Base-by-base conservation (phyloP, 2,113 vertebrate species). In the Planiliza haematocheilus region DNA sequence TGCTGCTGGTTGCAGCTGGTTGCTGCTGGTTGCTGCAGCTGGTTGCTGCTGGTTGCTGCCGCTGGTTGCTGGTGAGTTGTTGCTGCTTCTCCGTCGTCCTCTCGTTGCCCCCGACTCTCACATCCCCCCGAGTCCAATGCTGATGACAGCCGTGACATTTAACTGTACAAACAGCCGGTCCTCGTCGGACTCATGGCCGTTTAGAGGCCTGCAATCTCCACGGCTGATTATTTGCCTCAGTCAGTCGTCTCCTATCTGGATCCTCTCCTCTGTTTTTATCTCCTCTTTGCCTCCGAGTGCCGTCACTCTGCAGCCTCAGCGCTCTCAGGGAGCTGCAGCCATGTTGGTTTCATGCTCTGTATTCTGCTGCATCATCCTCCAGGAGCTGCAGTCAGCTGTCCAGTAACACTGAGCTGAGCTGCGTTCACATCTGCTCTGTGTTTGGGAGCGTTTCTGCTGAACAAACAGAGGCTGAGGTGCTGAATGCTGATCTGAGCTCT, bases 111-210 rank as follows among this genome's bases (percentile, higher is more conserved):
- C 69, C 0, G 12, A 53, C 21, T 51, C 48, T 78, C 66, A 57
- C 46, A 45, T 48, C 65, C 60, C 66, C 48, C 36, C 9, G 57
- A 76, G 72, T 60, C 74, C 52, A 83, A 69, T 55, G 63, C 14
- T 82, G 61, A 76, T 80, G 77, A 79, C 77, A 70, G 8, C 57
- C 46, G 36, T 56, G 60, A 63, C 65, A 55, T 87, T 81, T 76
- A 48, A 58, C 59, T 16, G 59, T 39, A 36, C 66, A 34, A 65
- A 62, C 18, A 11, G 4, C 7, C 45, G 17, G 11, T 52, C 39
- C 58, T 39, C 30, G 13, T 46, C 17, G 0, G 56, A 48, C 50
- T 24, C 39, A 13, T 69, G 59, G 36, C 59, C 13, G 1, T 42
- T 68, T 48, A 51, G 24, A 17, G 52, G 55, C 14, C 16, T 17